phyloP scores from a whole-genome alignment of 2,113 vertebrate genomes.

The Brachirus orientalis region DNA sequence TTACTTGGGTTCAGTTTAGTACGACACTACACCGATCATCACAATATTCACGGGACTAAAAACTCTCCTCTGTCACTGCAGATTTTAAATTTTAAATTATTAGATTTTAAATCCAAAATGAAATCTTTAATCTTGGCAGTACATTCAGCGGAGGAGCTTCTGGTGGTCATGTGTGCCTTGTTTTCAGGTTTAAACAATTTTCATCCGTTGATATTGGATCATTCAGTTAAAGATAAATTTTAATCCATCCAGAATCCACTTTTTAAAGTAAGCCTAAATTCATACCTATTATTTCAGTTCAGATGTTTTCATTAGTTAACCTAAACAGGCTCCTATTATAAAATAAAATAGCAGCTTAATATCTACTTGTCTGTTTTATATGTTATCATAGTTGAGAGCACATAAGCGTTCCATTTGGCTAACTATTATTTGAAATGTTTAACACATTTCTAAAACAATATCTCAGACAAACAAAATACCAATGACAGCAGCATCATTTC shows the following conservation, averaged over 20 bases:
- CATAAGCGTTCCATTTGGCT: constrained; percentile 4
- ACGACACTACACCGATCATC: too few species aligned
- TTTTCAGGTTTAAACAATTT: not conserved
- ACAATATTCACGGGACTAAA: too few species aligned
- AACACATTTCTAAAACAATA: constrained; percentile 22
- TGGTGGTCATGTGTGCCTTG: not conserved
- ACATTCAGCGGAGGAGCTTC: not conserved
- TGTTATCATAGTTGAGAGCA: not conserved
- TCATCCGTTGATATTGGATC: not conserved
- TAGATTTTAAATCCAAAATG: not conserved
- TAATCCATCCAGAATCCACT: too few species aligned
- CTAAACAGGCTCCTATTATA: too few species aligned
- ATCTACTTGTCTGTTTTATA: not conserved
- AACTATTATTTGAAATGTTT: constrained; percentile 27
- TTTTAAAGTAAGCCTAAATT: too few species aligned
- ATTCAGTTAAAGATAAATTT: not conserved
- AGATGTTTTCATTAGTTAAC: too few species aligned
- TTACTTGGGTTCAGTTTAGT: too few species aligned
- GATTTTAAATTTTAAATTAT: too few species aligned
- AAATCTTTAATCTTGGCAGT: not conserved
- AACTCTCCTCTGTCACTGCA: not conserved
- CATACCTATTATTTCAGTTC: too few species aligned
- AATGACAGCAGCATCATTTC: constrained; percentile 15
- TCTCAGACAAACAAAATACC: constrained; percentile 24
- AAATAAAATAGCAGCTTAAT: not conserved